Evolutionary conservation across 1,140 invertebrate genomes (phyloP).

Genomic region (Helicorthomorpha holstii): DNA sequence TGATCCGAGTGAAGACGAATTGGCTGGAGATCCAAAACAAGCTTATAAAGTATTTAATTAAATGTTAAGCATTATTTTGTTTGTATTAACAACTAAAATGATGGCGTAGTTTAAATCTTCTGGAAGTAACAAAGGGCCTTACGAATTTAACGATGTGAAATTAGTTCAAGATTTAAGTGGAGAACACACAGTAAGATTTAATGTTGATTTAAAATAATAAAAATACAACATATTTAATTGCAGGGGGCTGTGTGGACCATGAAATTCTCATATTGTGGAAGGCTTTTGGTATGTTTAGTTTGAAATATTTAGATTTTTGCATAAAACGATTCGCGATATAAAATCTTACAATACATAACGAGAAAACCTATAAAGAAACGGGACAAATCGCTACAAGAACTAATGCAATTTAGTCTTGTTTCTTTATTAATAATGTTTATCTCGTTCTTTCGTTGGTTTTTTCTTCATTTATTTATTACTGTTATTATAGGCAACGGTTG

Average conservation of each 20-base stretch:
- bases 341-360: too few relatives aligned
- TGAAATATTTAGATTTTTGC: too few relatives aligned
- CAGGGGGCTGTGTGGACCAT: constrained; percentile 90
- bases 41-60: constrained; percentile 46
- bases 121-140: constrained; percentile 87
- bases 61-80: neutral
- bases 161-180: constrained; percentile 60
- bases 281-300: constrained; percentile 40
- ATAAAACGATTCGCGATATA: too few relatives aligned
- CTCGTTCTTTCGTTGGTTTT: neutral
- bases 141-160: constrained; percentile 71
- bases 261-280: constrained; percentile 91
- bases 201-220: neutral
- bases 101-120: constrained; percentile 57
- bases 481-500: constrained; percentile 56
- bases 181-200: constrained; percentile 43
- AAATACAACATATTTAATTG: constrained; percentile 2
- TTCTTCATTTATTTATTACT: neutral
- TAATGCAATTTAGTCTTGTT: too few relatives aligned
- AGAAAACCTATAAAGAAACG: too few relatives aligned
- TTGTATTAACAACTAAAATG: neutral
- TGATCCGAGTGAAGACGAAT: constrained; percentile 66
- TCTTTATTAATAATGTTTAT: neutral
- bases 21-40: constrained; percentile 46
- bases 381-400: too few relatives aligned